Base-by-base conservation (phyloP, 2,888 invertebrate species). In the Drosophila koepferae region DNA sequence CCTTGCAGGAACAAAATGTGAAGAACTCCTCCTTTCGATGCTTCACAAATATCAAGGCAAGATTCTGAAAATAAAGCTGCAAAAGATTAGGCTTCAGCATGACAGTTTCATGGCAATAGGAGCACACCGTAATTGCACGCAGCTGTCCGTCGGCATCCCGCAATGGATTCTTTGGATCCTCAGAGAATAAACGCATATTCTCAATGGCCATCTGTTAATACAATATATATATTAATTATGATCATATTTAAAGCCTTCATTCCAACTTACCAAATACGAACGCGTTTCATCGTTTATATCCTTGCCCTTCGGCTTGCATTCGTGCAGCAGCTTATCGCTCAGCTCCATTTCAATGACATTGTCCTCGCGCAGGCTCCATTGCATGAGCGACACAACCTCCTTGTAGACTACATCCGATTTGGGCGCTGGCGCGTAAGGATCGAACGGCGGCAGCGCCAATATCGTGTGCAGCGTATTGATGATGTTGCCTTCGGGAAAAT, bases 1-100 rank as follows among this genome's bases (percentile, higher is more conserved):
- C 87, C 75, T 90, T 90, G 76, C 93, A 93, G 74, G 91, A 89
- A 79, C 93, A 93, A 85, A 92, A 91, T 72, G 92, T 91, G 59
- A 91, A 92, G 74, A 93, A 93, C 71, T 92, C 92, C 54, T 92
- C 89, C 65, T 86, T 87, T 41, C 81, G 85, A 72, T 92, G 92
- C 53, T 91, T 92, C 9, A 92, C 91, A 77, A 86, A 86, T 67
- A 92, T 91, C 73, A 91, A 84, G 72, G 91, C 87, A 81, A 91
- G 86, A 82, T 92, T 91, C 92, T 92, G 75, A 34, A 88, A 81
- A 87, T 84, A 84, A 51, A 84, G 89, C 84, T 84, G 71, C 72
- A 86, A 71, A 56, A 72, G 89, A 84, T 89, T 84, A 89, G 76
- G 87, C 48, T 81, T 75, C 60, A 74, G 76, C 56, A 67, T 66